A percentile compares a stretch with the other conserved stretches of the same genome.
Conservation (phyloP, 1,140 invertebrate species). For the Drosophila trapezifrons region DNA sequence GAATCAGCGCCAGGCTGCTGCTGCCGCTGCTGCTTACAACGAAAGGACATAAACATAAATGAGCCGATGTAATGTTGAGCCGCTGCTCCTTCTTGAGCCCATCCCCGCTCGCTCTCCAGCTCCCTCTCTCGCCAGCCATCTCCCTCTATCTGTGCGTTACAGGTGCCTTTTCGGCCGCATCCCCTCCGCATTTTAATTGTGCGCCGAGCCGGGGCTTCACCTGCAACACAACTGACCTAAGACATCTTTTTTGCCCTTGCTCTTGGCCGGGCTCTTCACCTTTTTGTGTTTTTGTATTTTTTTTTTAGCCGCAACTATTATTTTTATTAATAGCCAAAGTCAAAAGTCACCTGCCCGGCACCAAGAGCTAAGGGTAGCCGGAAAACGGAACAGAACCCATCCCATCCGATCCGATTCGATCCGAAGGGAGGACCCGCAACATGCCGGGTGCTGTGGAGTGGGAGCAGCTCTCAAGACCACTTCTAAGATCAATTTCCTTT, state of each 20-base stretch:
- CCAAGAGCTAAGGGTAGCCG: slow-evolving; percentile 70
- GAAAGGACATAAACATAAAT: slow-evolving; percentile 83
- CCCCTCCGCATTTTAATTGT: slow-evolving; percentile 72
- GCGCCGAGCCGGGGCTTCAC: slow-evolving; percentile 61
- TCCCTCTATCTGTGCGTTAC: slow-evolving; percentile 59
- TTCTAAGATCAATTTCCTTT: slow-evolving; percentile 72
- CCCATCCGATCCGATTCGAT: slow-evolving; percentile 6
- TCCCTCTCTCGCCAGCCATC: slow-evolving; percentile 30
- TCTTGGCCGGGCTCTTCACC: slow-evolving; percentile 64
- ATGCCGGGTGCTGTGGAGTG: slow-evolving; percentile 50
- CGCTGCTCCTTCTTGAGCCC: slow-evolving; percentile 42
- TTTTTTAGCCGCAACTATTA: slow-evolving; percentile 77
- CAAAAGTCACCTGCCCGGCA: slow-evolving; percentile 76
- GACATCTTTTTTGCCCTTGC: slow-evolving; percentile 79
- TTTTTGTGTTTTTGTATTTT: slow-evolving; percentile 17
- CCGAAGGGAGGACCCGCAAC: slow-evolving; percentile 1
- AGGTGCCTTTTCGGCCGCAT: slow-evolving; percentile 56
- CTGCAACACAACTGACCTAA: slow-evolving; percentile 80
- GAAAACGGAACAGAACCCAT: slow-evolving; percentile 65
- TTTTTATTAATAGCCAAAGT: slow-evolving; percentile 83
- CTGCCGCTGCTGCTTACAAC: slow-evolving; percentile 63
- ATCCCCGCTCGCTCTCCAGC: slow-evolving; percentile 9
- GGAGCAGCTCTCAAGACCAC: slow-evolving; percentile 24
- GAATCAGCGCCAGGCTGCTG: slow-evolving; percentile 68
- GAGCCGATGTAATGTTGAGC: slow-evolving; percentile 76